Percentiles rank a stretch among this genome's conserved stretches.
Evolutionary conservation across 2,888 invertebrate genomes (phyloP).

Genomic region (Stramonita haemastoma): DNA sequence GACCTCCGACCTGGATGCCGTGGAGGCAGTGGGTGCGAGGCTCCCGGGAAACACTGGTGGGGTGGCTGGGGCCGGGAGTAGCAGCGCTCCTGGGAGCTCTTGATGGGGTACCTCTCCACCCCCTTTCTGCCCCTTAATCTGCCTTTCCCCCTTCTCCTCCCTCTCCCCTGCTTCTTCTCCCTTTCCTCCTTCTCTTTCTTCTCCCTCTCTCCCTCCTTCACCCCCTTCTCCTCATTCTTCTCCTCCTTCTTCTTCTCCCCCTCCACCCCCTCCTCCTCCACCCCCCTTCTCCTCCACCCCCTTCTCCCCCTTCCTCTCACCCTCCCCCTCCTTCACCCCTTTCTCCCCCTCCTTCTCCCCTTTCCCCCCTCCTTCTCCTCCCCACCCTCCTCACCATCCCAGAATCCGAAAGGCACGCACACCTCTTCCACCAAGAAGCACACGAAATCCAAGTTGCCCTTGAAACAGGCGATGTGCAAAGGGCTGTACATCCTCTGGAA

Average conservation of each 20-base stretch:
- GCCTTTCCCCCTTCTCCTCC: background rate
- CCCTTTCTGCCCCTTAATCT: too few relatives aligned
- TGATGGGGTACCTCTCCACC: background rate
- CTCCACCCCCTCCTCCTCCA: background rate
- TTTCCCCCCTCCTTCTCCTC: background rate
- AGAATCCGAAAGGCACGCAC: background rate
- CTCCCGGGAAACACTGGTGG: background rate
- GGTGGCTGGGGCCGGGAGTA: slow-evolving; percentile 2
- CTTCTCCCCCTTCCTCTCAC: background rate
- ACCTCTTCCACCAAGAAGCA: slow-evolving; percentile 43
- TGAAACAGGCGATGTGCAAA: slow-evolving; percentile 53
- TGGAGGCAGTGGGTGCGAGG: background rate
- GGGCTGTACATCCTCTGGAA: slow-evolving; percentile 57
- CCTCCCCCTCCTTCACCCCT: background rate
- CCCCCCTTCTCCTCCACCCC: background rate
- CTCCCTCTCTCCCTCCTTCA: background rate
- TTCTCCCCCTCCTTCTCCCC: background rate
- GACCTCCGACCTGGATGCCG: background rate
- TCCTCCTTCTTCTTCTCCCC: background rate
- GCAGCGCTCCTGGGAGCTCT: background rate
- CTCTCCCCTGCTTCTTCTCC: background rate
- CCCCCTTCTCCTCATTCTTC: too few relatives aligned
- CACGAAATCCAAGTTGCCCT: slow-evolving; percentile 45
- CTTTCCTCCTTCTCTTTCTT: background rate
- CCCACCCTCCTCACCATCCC: background rate